Evolutionary conservation across 2,113 vertebrate genomes (phyloP), one percentile per base, ranked within the genome.

Genomic region (Catagonus wagneri): DNA sequence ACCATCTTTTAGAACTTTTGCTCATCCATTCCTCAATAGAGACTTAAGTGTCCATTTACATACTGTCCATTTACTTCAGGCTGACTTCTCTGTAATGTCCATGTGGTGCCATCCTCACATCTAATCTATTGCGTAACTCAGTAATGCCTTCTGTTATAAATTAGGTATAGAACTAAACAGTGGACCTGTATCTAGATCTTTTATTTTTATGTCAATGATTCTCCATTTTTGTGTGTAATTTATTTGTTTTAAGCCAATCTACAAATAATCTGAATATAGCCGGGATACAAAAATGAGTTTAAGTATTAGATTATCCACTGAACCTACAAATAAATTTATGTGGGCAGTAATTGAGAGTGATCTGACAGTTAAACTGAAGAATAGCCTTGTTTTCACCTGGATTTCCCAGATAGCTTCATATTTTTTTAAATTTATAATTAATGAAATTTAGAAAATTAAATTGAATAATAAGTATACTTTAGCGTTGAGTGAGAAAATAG

Each of bases 401-500:
- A 68, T 83, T 74, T 81, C 52, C 34, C 29, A 60, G n/a, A 32
- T 44, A 80, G 44, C 27, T 74, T 86, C 29, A 50, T 39, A 81
- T 44, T 86, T 92, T 72, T 17, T 78, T n/a, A 54, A 85, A 39
- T 39, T 86, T 91, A n/a, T 34, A 50, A 20, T 52, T 78, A 94
- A 94, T 83, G 75, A 27, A n/a, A 83, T 90, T 74, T 86, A 56
- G n/a, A 72, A 95, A 81, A 50, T 50, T 44, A 81, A 60, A 44
- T 39, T 90, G 80, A 84, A 63, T 39, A 39, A 52, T 71, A 54
- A 71, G 63, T 71, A 32, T 90, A 36, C 52, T 85, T 78, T 63
- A 84, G 39, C 54, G 56, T n/a, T 50, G 61, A 84, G n/a, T 60
- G 36, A 78, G 61, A 90, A 75, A 85, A 69, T 17, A 3, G 79